Evolutionary conservation across 2,113 vertebrate species (phyloP).

Genomic region (Megaleporinus macrocephalus): DNA sequence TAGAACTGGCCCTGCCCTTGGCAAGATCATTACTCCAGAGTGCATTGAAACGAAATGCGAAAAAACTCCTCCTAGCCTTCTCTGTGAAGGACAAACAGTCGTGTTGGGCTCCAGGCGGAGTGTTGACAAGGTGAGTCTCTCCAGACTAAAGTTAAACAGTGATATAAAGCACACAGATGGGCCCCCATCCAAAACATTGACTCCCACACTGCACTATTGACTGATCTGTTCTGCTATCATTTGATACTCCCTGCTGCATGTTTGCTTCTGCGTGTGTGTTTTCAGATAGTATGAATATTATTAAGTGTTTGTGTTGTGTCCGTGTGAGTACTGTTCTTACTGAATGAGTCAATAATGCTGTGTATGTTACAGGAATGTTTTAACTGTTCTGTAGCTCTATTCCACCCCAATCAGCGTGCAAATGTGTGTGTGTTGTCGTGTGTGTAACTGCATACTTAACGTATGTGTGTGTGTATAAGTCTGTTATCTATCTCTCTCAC

Average conservation of each 20-base stretch:
- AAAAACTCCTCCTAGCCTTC: neutral
- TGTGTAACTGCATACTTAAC: slow-evolving; percentile 25
- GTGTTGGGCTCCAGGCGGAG: slow-evolving; percentile 14
- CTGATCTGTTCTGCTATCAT: slow-evolving; percentile 33
- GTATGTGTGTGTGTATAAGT: slow-evolving; percentile 32
- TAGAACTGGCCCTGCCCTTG: neutral
- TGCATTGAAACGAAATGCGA: slow-evolving; percentile 8
- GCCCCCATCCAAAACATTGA: slow-evolving; percentile 38
- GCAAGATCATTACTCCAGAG: neutral
- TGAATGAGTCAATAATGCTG: slow-evolving; percentile 8
- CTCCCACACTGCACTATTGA: slow-evolving; percentile 36
- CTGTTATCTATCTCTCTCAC: slow-evolving; percentile 76
- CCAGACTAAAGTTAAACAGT: slow-evolving; percentile 51
- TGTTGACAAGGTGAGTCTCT: slow-evolving; percentile 46
- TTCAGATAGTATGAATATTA: slow-evolving; percentile 3
- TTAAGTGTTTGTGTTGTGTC: slow-evolving; percentile 22
- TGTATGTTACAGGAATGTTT: slow-evolving; percentile 24
- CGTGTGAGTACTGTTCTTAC: slow-evolving; percentile 12
- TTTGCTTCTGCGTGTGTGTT: slow-evolving; percentile 12
- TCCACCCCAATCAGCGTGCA: slow-evolving; percentile 18
- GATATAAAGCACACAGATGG: slow-evolving; percentile 48
- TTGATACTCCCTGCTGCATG: slow-evolving; percentile 39
- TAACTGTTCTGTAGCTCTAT: slow-evolving; percentile 7
- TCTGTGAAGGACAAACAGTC: slow-evolving; percentile 33
- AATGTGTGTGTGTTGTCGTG: slow-evolving; percentile 21